A percentile compares a stretch with the other conserved stretches of the same genome.
These are phyloP conservation scores for Drosophila siamana DNA, from an alignment of 2,888 invertebrate genomes.

Conservation along the genomic window DNA sequence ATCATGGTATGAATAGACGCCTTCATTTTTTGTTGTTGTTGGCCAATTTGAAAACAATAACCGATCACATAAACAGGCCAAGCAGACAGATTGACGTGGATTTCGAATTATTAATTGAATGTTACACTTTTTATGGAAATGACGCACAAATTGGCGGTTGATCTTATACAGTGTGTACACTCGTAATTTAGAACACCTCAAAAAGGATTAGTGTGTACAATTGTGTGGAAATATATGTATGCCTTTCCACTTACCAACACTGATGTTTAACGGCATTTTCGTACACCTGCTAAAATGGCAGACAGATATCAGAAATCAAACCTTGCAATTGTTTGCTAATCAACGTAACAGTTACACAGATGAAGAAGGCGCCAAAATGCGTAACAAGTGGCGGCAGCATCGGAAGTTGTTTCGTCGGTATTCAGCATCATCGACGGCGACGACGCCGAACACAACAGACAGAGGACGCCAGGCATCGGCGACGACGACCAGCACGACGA, in stretches of 20 bases:
- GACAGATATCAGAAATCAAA: neutral
- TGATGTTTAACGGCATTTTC: neutral
- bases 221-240: neutral
- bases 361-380: conserved; percentile 75
- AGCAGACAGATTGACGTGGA: conserved; percentile 1
- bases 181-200: neutral
- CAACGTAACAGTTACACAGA: conserved; percentile 21
- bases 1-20: conserved; percentile 47
- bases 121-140: neutral
- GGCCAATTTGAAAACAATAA: conserved; percentile 49
- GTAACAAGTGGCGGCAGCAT: conserved; percentile 80
- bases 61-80: conserved; percentile 24
- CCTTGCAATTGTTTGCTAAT: conserved; percentile 34
- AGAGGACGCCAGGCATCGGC: conserved; percentile 46
- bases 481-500: conserved; percentile 54
- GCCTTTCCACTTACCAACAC: neutral
- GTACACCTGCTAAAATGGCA: neutral
- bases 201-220: neutral
- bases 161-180: neutral
- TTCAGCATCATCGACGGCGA: conserved; percentile 58
- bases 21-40: conserved; percentile 30
- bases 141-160: neutral
- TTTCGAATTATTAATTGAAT: conserved; percentile 9
- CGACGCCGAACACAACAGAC: conserved; percentile 37
- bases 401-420: conserved; percentile 71